Evolutionary conservation across 2,113 vertebrate genomes (phyloP).

Genomic region (Climacteris rufus): DNA sequence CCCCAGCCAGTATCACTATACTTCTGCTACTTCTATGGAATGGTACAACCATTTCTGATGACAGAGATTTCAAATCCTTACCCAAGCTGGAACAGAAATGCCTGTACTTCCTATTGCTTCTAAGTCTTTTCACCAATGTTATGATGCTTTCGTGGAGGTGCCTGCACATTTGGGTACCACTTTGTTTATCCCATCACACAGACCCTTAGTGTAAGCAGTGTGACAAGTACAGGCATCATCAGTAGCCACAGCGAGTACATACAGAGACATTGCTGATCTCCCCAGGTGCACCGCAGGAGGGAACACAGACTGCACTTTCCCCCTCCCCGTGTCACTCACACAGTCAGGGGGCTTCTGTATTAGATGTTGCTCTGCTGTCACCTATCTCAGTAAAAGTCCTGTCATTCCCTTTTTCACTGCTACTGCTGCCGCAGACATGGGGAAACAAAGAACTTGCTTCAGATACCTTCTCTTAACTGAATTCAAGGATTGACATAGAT

Average conservation of each 20-base stretch:
- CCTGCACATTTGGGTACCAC: neutral
- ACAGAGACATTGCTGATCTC: neutral
- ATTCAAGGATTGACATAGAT: neutral
- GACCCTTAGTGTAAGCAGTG: neutral
- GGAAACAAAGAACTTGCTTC: neutral
- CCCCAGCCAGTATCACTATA: neutral
- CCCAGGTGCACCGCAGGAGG: neutral
- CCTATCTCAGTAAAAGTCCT: neutral
- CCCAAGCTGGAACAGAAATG: neutral
- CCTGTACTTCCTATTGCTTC: neutral
- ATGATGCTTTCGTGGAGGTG: fast-evolving
- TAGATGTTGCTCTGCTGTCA: neutral
- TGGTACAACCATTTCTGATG: neutral
- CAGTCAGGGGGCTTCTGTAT: neutral
- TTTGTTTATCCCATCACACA: neutral
- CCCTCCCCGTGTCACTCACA: neutral
- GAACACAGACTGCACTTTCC: neutral
- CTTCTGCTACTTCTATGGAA: neutral
- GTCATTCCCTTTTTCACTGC: neutral
- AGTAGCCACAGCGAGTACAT: neutral
- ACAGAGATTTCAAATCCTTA: neutral
- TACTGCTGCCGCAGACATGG: neutral
- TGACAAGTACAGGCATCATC: neutral
- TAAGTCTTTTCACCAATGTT: neutral
- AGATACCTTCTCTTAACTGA: neutral